Percentiles rank a stretch among this genome's conserved stretches.
These are phyloP conservation scores for Gymnocypris eckloni DNA, from an alignment of 2,797 vertebrate species.

Conservation along the genomic window DNA sequence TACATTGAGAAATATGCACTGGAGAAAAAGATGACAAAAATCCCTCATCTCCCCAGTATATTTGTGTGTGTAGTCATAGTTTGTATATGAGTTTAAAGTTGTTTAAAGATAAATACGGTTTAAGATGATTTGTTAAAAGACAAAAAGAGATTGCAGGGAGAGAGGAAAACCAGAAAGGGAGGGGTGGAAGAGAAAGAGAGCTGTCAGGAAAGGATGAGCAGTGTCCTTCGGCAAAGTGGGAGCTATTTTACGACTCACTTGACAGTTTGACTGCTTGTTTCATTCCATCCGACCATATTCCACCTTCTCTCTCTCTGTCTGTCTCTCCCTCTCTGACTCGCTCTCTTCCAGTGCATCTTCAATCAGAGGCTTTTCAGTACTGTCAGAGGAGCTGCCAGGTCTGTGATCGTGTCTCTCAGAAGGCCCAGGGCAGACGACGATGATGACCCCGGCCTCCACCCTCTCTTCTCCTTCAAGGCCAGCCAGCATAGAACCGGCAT, in stretches of 20 bases:
- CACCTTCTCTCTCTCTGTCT: slow-evolving; percentile 46
- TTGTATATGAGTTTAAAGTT: neutral
- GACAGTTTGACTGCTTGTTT: slow-evolving; percentile 78
- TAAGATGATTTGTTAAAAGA: slow-evolving; percentile 11
- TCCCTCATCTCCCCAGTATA: neutral
- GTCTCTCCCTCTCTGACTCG: slow-evolving; percentile 19
- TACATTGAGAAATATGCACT: neutral
- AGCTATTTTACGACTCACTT: slow-evolving; percentile 72
- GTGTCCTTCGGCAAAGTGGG: slow-evolving; percentile 69
- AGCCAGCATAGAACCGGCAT: slow-evolving; percentile 23
- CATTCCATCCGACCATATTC: slow-evolving; percentile 61
- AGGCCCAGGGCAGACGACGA: slow-evolving; percentile 62
- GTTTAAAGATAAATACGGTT: neutral
- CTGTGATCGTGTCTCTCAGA: slow-evolving; percentile 57
- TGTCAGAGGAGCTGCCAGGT: slow-evolving; percentile 64
- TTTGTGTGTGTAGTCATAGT: neutral
- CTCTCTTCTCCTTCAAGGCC: slow-evolving; percentile 41
- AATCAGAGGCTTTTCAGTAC: slow-evolving; percentile 70
- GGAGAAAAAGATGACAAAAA: neutral
- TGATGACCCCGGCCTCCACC: slow-evolving; percentile 67
- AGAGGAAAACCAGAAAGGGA: neutral
- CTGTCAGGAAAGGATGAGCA: slow-evolving; percentile 71
- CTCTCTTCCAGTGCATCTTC: slow-evolving; percentile 68
- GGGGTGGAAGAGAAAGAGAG: slow-evolving; percentile 45
- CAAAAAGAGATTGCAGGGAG: slow-evolving; percentile 19